Evolutionary conservation across 1,140 invertebrate species (phyloP).

Genomic region (Drosophila bifasciata): DNA sequence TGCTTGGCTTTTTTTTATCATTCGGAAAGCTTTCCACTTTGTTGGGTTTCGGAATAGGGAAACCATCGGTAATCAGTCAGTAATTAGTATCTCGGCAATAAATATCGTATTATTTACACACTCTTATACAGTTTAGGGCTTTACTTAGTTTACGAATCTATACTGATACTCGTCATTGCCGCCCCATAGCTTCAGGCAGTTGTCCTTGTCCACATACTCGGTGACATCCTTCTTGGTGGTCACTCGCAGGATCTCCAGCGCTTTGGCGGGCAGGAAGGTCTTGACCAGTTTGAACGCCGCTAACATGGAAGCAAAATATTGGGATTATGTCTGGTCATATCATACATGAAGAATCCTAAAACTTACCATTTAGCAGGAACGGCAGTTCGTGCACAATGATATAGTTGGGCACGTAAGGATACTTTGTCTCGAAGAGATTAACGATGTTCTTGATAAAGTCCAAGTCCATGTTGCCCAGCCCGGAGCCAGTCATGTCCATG

Average conservation of each 20-base stretch:
- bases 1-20: too few relatives aligned
- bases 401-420: constrained; percentile 94
- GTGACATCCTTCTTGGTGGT: constrained; percentile 91
- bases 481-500: constrained; percentile 95
- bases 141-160: constrained; percentile 34
- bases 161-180: constrained; percentile 89
- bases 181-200: constrained; percentile 92
- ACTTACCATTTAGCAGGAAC: constrained; percentile 94
- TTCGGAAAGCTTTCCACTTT: constrained; percentile 22
- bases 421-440: constrained; percentile 90
- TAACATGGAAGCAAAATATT: constrained; percentile 82
- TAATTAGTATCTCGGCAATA: constrained; percentile 30
- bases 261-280: constrained; percentile 92
- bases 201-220: constrained; percentile 90
- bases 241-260: constrained; percentile 94
- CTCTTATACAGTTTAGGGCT: constrained; percentile 17
- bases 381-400: constrained; percentile 97
- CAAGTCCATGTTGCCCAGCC: constrained; percentile 95
- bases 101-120: constrained; percentile 70
- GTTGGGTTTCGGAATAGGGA: constrained; percentile 14
- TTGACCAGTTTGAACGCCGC: constrained; percentile 97
- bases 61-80: not conserved
- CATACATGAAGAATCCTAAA: not conserved
- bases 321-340: not conserved
- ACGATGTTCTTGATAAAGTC: constrained; percentile 93